Percentiles rank a stretch among this genome's conserved stretches.
These are phyloP conservation scores for Cerastoderma edule DNA, from an alignment of 2,888 invertebrate species.

Conservation along the genomic window DNA sequence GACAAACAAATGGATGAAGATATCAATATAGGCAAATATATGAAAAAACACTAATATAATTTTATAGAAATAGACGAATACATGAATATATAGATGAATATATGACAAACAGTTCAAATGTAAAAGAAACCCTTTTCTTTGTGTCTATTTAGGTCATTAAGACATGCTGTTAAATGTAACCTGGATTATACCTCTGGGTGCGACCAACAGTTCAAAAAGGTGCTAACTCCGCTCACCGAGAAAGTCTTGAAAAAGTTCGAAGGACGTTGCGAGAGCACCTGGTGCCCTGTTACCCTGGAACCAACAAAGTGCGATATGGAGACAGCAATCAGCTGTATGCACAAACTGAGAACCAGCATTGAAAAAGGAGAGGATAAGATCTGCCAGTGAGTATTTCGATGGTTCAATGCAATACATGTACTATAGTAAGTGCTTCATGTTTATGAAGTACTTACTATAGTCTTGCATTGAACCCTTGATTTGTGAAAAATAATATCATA, in stretches of 20 bases:
- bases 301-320: slow-evolving; percentile 36
- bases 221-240: slow-evolving; percentile 23
- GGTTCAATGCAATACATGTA: too few species aligned
- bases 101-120: too few species aligned
- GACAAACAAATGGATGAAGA: too few species aligned
- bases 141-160: slow-evolving; percentile 29
- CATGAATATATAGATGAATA: too few species aligned
- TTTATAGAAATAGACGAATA: too few species aligned
- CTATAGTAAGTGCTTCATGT: too few species aligned
- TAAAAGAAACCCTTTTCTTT: too few species aligned
- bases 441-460: too few species aligned
- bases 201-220: slow-evolving; percentile 2
- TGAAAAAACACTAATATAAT: too few species aligned
- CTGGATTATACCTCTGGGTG: slow-evolving; percentile 40
- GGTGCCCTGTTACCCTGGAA: slow-evolving; percentile 32
- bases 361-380: not conserved
- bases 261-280: slow-evolving; percentile 34
- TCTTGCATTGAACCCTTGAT: too few species aligned
- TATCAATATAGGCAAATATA: too few species aligned
- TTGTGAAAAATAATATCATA: too few species aligned
- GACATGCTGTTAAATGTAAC: slow-evolving; percentile 29
- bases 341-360: slow-evolving; percentile 13
- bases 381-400: slow-evolving; percentile 33
- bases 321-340: slow-evolving; percentile 11
- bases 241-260: slow-evolving; percentile 21